These are phyloP conservation scores for Aphodius granarius DNA, from an alignment of 2,888 invertebrate species.

Conservation along the genomic window DNA sequence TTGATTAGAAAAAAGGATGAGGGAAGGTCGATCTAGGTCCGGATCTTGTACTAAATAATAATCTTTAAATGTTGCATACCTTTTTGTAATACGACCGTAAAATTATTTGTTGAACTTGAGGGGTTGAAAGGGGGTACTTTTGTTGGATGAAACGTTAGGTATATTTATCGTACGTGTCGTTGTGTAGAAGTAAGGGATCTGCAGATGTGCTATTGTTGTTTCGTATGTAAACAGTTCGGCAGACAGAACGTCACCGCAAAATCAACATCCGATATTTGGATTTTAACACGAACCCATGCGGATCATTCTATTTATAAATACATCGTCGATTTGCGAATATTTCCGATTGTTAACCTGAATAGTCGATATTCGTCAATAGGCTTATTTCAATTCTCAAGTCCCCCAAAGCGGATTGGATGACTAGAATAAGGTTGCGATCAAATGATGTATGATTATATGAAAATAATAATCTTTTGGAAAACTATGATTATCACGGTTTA, in stretches of 20 bases:
- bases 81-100: not conserved
- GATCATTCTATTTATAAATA: not conserved
- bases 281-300: conserved; percentile 5
- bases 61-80: not conserved
- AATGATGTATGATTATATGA: too few relatives aligned
- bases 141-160: conserved; percentile 39
- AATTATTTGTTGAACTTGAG: not conserved
- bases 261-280: conserved; percentile 18
- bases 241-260: conserved; percentile 25
- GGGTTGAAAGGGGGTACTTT: conserved; percentile 26
- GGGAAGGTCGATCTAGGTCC: not conserved
- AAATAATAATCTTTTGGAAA: too few relatives aligned
- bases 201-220: conserved; percentile 47
- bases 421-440: too few relatives aligned
- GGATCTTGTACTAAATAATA: not conserved
- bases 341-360: not conserved
- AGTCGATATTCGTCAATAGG: not conserved
- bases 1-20: too few relatives aligned
- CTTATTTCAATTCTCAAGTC: not conserved
- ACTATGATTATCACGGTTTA: too few relatives aligned
- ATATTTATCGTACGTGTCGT: conserved; percentile 50
- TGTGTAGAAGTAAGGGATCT: conserved; percentile 45
- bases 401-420: too few relatives aligned
- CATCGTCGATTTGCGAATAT: not conserved
- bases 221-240: conserved; percentile 32